Evolutionary conservation across 2,797 vertebrate species (phyloP), one percentile per base, ranked within the genome.

Genomic region (Mastacembelus armatus): DNA sequence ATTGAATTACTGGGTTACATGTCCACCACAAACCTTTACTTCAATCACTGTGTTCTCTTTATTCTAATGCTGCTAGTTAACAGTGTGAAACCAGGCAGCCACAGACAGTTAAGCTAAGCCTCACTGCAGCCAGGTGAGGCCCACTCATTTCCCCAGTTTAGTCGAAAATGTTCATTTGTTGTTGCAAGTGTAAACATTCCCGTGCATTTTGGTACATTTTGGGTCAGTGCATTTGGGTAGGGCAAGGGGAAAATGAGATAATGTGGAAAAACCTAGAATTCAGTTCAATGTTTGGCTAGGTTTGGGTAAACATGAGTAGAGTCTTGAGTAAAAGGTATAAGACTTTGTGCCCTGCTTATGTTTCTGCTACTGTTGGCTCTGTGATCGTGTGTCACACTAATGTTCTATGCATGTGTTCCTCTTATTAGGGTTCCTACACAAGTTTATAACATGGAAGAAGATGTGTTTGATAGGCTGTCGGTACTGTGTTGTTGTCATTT

Each of bases 391-490:
- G 32, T 78, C 36, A 59, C 64, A 59, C 89, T 85, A 52, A 83
- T 89, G 88, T 90, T 83, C 90, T 93, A 92, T 93, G 92, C 94
- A 94, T 94, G 92, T 92, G 85, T 92, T 90, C 87, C 85, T 85
- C 72, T 89, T 66, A 86, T 42, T 66, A 19, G 78, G 77, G 77
- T 77, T 84, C 76, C 74, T 74, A 54, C 71, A 58, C 64, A 26
- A 32, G 3, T 18, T 59, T 50, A 1, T 14, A 22, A 21, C 16
- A 11, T 45, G 3, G 27, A 5, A 39, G 22, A 49, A 64, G 44
- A 54, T 10, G 14, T 8, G 10, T 43, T 55, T 18, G 2, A 30
- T 30, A 2, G 48, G 22, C 45, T 19, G 3, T n/a, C 2, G 1
- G 7, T 24, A 4, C 19, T 35, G 14, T 19, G 26, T 33, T n/a